Evolutionary conservation across 2,888 invertebrate genomes (phyloP).

Genomic region (Suillia variegata): DNA sequence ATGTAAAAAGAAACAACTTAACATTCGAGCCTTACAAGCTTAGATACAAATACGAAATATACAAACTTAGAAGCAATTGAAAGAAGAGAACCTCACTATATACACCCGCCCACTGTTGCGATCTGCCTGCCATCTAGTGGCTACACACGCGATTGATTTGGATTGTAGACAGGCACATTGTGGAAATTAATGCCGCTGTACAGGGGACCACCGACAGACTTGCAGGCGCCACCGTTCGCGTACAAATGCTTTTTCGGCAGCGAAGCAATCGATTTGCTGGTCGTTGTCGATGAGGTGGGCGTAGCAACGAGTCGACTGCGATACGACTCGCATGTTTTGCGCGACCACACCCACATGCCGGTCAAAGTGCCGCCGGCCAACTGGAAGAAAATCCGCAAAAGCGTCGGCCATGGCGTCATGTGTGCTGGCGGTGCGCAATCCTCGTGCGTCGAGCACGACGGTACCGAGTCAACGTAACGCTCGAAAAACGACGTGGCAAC

Average conservation of each 20-base stretch:
- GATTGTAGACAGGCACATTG: constrained; percentile 57
- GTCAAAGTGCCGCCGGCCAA: constrained; percentile 57
- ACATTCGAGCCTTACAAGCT: constrained; percentile 34
- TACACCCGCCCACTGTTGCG: constrained; percentile 32
- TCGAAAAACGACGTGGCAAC: constrained; percentile 54
- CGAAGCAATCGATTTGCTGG: constrained; percentile 44
- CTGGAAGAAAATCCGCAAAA: constrained; percentile 54
- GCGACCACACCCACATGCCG: constrained; percentile 62
- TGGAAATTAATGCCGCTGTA: constrained; percentile 61
- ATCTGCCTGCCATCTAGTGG: not conserved
- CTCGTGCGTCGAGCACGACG: constrained; percentile 51
- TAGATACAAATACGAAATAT: not conserved
- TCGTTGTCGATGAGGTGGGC: constrained; percentile 50
- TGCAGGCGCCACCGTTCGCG: constrained; percentile 36
- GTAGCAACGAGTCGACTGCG: constrained; percentile 53
- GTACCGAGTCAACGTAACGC: constrained; percentile 46
- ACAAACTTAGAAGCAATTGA: constrained; percentile 1
- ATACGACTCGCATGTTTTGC: constrained; percentile 60
- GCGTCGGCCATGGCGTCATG: constrained; percentile 47
- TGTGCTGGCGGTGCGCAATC: constrained; percentile 49
- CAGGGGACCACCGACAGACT: constrained; percentile 47
- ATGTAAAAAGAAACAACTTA: constrained; percentile 20
- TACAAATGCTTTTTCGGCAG: constrained; percentile 53
- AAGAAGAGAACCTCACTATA: constrained; percentile 25
- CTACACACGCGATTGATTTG: constrained; percentile 56